These are phyloP conservation scores for Megaceryle torquata DNA, from an alignment of 2,113 vertebrate species.

Conservation along the genomic window DNA sequence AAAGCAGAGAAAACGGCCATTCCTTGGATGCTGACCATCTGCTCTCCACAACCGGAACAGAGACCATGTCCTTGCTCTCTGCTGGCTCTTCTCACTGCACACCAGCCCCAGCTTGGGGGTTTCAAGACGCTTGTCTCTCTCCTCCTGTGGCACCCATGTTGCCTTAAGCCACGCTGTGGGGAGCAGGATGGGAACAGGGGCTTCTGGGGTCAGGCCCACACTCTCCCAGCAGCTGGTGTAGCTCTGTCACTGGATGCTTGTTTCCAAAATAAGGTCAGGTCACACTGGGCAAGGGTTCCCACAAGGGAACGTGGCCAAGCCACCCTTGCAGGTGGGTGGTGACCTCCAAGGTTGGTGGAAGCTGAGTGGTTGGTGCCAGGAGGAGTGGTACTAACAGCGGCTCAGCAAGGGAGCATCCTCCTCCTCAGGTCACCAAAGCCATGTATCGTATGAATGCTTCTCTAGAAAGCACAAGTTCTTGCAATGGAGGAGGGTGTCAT, in stretches of 20 bases:
- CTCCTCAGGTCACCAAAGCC: not conserved
- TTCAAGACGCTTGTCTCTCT: rapidly evolving
- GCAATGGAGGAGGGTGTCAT: not conserved
- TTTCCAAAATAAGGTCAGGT: not conserved
- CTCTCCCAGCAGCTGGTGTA: not conserved
- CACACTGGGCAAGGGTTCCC: rapidly evolving
- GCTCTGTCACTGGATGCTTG: not conserved
- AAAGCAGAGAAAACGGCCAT: not conserved
- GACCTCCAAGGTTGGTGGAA: not conserved
- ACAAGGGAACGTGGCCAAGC: not conserved
- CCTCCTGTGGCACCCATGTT: not conserved
- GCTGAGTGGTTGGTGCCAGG: not conserved
- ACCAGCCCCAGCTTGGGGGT: rapidly evolving
- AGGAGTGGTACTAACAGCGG: not conserved
- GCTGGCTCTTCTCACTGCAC: not conserved
- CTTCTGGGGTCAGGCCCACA: not conserved
- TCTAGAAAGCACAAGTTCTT: not conserved
- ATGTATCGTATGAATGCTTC: rapidly evolving
- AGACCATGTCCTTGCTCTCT: rapidly evolving
- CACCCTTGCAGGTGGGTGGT: not conserved
- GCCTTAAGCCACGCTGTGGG: not conserved
- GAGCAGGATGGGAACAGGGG: not conserved
- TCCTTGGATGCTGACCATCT: not conserved
- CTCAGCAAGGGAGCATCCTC: not conserved
- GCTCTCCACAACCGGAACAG: not conserved